Conservation (phyloP, 1,140 invertebrate species). For the Drosophila persimilis region DNA sequence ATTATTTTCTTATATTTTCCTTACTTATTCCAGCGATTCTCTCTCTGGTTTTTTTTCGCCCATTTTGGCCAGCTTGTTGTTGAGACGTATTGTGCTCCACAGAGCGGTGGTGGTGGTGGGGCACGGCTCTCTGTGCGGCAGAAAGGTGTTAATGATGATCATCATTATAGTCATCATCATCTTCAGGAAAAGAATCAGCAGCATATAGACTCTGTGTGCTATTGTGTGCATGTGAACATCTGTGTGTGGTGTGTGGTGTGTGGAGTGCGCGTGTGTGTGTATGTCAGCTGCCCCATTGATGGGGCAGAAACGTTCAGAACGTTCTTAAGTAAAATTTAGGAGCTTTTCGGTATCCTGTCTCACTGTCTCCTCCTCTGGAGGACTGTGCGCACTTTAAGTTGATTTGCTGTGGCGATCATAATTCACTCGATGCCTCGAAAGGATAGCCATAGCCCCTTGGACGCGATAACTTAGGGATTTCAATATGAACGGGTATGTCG, state of each 20-base stretch:
- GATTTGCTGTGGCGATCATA: conserved; percentile 82
- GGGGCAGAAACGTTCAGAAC: conserved; percentile 56
- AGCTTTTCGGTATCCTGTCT: conserved; percentile 70
- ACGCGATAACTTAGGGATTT: conserved; percentile 82
- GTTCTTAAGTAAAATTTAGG: conserved; percentile 83
- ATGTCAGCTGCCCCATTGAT: conserved; percentile 70
- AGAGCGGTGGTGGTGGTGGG: conserved; percentile 10
- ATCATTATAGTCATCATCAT: conserved; percentile 73
- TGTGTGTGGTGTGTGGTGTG: not conserved
- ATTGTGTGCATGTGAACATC: not conserved
- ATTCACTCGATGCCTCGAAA: conserved; percentile 58
- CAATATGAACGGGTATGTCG: conserved; percentile 67
- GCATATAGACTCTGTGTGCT: not conserved
- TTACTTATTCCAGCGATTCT: conserved; percentile 40
- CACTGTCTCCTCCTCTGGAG: conserved; percentile 4
- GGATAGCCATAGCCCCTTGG: conserved; percentile 25
- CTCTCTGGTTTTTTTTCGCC: conserved; percentile 11
- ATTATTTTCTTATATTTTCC: conserved; percentile 78
- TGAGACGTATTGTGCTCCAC: conserved; percentile 66
- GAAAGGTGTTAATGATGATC: conserved; percentile 82
- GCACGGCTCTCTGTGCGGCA: conserved; percentile 64
- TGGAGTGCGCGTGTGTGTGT: conserved; percentile 10
- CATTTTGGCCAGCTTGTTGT: conserved; percentile 46
- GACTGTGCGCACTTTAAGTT: conserved; percentile 68
- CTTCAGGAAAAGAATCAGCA: conserved; percentile 10